Evolutionary conservation across 1,140 invertebrate species (phyloP), one percentile per base, ranked within the genome.

Genomic region (Papilio xuthus): DNA sequence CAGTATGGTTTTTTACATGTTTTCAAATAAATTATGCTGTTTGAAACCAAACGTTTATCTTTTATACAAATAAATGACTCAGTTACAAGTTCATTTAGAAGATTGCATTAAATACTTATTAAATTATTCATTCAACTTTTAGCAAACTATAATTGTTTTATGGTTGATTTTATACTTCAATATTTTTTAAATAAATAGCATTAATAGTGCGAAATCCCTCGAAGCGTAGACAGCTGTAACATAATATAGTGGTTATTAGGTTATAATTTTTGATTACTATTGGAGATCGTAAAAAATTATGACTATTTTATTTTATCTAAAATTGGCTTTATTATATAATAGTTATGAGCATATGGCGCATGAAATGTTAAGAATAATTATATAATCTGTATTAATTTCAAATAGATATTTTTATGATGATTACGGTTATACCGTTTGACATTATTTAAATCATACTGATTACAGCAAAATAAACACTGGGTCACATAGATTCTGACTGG

Each of bases 281-380:
- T 60, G 63, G 9, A 20, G 74, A 28, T 56, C 78, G 72, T 83
- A 83, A 80, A 83, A 81, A 63, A 78, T 80, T 83, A 80, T 80
- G 82, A 83, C 79, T 75, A 79, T 76, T 83, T 81, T 83, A 81
- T 79, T 81, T 72, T 23, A 78, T 60, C 77, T 74, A 76, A 81
- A 83, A 76, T 77, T 73, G 74, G 78, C 56, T 79, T 63, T 42
- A 83, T 42, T 77, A 74, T 50, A 76, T 56, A 75, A 81, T 74
- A 83, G 80, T 80, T 78, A 44, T 75, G 80, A 74, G 73, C 23
- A 77, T 63, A 73, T n/a, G 53, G 28, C 60, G 32, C 26, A 77
- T 26, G 47, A 77, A 60, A 72, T 20, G 60, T 32, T 13, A 50
- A 20, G 42, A 47, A 47, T 47, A 47, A 15, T 47, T 47, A 4